phyloP scores from a whole-genome alignment of 1,140 invertebrate species.

The Chelonus insularis region DNA sequence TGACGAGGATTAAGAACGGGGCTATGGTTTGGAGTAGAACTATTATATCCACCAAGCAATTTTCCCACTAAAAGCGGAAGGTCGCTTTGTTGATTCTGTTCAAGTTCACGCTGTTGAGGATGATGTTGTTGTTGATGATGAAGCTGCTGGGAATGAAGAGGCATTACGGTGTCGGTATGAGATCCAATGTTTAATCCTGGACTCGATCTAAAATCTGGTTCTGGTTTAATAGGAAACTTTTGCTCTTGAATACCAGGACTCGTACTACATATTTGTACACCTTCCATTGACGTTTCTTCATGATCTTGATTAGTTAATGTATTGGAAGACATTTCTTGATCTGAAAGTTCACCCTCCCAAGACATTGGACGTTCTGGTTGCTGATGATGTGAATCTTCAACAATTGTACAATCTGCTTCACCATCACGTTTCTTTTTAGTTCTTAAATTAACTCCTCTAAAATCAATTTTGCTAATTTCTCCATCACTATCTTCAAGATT shows the following conservation, averaged over 20 bases:
- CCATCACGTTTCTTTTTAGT: constrained; percentile 60
- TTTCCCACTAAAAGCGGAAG: constrained; percentile 67
- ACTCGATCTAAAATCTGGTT: constrained; percentile 56
- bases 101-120: constrained; percentile 39
- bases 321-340: constrained; percentile 67
- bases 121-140: constrained; percentile 42
- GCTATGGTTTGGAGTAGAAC: constrained; percentile 67
- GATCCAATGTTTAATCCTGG: constrained; percentile 43
- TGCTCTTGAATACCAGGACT: constrained; percentile 54
- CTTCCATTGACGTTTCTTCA: constrained; percentile 62
- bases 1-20: constrained; percentile 68
- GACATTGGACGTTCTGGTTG: constrained; percentile 79
- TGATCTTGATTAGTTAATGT: constrained; percentile 59
- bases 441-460: constrained; percentile 61
- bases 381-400: constrained; percentile 46
- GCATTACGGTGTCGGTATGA: constrained; percentile 47
- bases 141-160: constrained; percentile 34
- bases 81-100: constrained; percentile 58
- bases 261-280: constrained; percentile 56
- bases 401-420: constrained; percentile 37
- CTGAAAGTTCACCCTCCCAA: constrained; percentile 87
- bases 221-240: constrained; percentile 54
- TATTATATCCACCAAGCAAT: constrained; percentile 66
- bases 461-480: constrained; percentile 64
- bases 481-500: constrained; percentile 62